Percentiles rank a stretch among this genome's conserved stretches.
Evolutionary conservation across 2,113 vertebrate species (phyloP).

Genomic region (Balaenoptera acutorostrata): DNA sequence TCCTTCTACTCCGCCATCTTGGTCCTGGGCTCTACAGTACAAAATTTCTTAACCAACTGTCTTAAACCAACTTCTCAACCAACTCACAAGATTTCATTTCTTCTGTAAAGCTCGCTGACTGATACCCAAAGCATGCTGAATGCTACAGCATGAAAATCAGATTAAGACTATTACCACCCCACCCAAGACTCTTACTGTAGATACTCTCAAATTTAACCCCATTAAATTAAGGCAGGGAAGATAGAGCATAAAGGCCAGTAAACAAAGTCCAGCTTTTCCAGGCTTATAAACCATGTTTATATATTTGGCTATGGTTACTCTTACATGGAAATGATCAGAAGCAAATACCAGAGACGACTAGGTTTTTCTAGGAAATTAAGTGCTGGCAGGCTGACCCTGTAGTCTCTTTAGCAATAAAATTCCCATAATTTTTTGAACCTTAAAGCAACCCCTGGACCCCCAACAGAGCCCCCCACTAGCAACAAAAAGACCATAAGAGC

Average conservation of each 20-base stretch:
- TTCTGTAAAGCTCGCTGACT: neutral
- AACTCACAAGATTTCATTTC: neutral
- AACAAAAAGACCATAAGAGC: neutral
- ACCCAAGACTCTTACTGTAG: neutral
- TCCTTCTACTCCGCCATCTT: too few species aligned
- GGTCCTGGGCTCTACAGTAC: neutral
- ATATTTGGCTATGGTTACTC: neutral
- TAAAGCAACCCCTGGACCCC: neutral
- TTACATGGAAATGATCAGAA: neutral
- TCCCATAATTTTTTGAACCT: neutral
- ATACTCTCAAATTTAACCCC: neutral
- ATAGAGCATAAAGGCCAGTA: neutral
- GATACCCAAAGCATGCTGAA: neutral
- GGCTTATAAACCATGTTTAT: neutral
- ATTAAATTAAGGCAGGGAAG: neutral
- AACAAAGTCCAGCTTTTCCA: neutral
- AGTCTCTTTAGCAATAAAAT: neutral
- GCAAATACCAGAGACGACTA: neutral
- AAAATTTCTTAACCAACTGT: neutral
- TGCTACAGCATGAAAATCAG: neutral
- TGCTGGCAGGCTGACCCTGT: neutral
- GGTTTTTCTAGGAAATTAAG: neutral
- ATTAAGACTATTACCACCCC: neutral
- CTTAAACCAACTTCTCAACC: neutral
- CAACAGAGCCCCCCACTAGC: neutral